Conservation (phyloP, 2,888 invertebrate genomes). For the Hirtodrosophila alboralis region DNA sequence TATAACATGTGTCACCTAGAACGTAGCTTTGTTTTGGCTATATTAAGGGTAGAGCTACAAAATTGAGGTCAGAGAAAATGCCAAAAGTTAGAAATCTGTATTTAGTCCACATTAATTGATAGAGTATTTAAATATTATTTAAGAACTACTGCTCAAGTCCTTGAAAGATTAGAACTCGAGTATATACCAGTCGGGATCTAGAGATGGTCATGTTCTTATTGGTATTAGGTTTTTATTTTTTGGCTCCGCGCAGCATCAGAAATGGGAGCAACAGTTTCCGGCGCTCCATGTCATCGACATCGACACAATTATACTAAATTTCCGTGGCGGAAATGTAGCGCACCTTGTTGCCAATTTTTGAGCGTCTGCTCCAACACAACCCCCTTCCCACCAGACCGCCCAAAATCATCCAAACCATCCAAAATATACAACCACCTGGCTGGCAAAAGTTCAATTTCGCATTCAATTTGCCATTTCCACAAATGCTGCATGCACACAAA, state of each 20-base stretch:
- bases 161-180: no score
- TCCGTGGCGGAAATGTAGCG: slow-evolving; percentile 63
- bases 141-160: no score
- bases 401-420: background rate
- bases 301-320: slow-evolving; percentile 72
- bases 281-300: slow-evolving; percentile 71
- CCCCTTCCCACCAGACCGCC: background rate
- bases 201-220: no score
- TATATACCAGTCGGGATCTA: no score
- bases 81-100: no score
- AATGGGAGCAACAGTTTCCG: slow-evolving; percentile 60
- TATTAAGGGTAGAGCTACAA: no score
- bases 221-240: no score
- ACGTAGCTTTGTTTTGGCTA: background rate
- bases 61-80: no score
- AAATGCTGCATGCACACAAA: slow-evolving; percentile 41
- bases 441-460: slow-evolving; percentile 75
- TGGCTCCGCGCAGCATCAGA: slow-evolving; percentile 1
- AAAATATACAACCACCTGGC: slow-evolving; percentile 6
- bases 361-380: slow-evolving; percentile 7
- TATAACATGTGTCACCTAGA: no score
- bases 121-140: no score
- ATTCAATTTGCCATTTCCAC: slow-evolving; percentile 76
- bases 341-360: slow-evolving; percentile 46
- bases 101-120: no score